These are phyloP conservation scores for Marcusenius ussheri DNA, from an alignment of 2,113 vertebrate genomes.

Conservation along the genomic window DNA sequence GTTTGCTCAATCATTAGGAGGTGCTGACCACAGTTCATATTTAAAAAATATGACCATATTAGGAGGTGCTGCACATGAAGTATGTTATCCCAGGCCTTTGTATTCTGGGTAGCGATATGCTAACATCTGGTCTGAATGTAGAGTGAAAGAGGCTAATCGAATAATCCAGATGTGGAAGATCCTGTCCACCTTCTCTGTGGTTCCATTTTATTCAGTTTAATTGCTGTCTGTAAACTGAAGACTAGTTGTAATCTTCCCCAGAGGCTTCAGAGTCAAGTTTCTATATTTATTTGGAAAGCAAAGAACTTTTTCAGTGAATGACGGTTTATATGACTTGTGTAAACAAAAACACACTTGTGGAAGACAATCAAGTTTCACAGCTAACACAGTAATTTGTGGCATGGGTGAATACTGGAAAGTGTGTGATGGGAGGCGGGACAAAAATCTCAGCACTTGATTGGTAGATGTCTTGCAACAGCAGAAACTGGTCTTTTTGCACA, in stretches of 20 bases:
- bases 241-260: background rate
- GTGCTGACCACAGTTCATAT: background rate
- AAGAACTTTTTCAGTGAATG: background rate
- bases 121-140: background rate
- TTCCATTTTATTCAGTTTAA: background rate
- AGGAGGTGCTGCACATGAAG: background rate
- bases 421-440: background rate
- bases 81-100: background rate
- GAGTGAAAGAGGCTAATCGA: background rate
- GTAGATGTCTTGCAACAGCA: background rate
- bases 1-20: background rate
- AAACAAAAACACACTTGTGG: background rate
- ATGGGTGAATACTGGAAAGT: background rate
- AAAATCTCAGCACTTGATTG: background rate
- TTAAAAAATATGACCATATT: background rate
- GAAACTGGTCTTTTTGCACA: background rate
- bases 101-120: background rate
- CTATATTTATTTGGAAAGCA: background rate
- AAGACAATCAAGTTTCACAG: background rate
- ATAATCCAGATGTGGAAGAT: background rate
- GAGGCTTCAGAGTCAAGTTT: background rate
- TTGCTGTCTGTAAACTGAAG: background rate
- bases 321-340: background rate
- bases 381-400: background rate
- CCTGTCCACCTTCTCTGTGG: background rate